Evolutionary conservation across 2,113 vertebrate species (phyloP).

Genomic region (Serinus canaria): DNA sequence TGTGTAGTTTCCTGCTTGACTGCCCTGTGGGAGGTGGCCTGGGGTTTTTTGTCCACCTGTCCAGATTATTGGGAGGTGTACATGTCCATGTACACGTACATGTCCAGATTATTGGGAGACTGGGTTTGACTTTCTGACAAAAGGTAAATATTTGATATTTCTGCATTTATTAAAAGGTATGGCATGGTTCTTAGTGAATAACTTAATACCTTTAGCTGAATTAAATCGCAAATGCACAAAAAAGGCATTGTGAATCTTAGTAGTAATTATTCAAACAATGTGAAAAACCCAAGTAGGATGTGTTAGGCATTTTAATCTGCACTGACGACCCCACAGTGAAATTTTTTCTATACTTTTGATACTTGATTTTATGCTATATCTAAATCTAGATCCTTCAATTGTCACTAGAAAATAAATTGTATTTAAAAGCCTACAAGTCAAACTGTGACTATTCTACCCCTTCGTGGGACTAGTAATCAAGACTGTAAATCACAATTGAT

Average conservation of each 20-base stretch:
- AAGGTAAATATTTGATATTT: neutral
- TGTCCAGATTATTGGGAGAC: neutral
- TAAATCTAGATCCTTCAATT: neutral
- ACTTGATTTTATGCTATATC: neutral
- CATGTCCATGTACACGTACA: too few species aligned
- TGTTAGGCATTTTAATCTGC: neutral
- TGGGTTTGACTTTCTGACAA: neutral
- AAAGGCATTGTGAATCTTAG: neutral
- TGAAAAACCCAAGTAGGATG: neutral
- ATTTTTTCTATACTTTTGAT: neutral
- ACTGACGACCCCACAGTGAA: neutral
- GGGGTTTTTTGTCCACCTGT: neutral
- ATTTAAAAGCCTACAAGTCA: neutral
- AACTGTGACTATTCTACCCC: neutral
- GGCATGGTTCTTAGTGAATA: neutral
- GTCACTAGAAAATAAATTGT: neutral
- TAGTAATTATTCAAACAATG: neutral
- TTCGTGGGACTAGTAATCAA: neutral
- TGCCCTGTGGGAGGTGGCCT: neutral
- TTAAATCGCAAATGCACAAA: neutral
- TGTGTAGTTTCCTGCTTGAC: neutral
- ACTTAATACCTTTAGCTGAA: neutral
- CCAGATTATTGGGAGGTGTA: too few species aligned
- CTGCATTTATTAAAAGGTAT: neutral
- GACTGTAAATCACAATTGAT: neutral